Base-by-base conservation (phyloP, 2,113 vertebrate species). In the Panthera leo region DNA sequence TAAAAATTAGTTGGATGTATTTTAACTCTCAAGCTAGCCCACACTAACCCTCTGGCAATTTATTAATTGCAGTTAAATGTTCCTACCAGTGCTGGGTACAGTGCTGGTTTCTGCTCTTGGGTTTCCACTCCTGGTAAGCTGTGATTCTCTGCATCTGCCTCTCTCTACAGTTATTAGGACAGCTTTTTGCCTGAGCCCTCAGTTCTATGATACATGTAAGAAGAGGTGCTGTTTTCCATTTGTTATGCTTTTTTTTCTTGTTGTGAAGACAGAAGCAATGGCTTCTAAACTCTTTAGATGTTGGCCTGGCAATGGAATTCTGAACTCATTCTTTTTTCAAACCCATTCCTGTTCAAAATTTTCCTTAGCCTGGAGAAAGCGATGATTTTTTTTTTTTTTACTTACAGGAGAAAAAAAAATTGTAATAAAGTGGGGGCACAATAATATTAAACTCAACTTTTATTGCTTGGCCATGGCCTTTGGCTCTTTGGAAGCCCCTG, bases 21-120 rank as follows among this genome's bases (percentile, higher is more conserved):
- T 85, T 83, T 76, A 70, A 48, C 16, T 55, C 58, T 55, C 29
- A 82, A 12, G n/a, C 5, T 45, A 8, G 31, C 79, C 29, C 42
- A 14, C 11, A 5, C 2, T 10, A 8, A 55, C 25, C 25, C 21
- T 53, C 34, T 34, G 68, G 61, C 5, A 68, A 34, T 68, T 68
- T 25, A 16, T 42, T 70, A 45, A 2, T 42, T 27, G 12, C 36
- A 89, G 18, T 16, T 31, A 36, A 84, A 23, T 58, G 45, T 55
- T 68, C 53, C 78, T 85, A 3, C 29, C 29, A 39, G 29, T 34
- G 3, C 10, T 61, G 16, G 27, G 42, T 51, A 23, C 51, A 48
- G 7, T 0, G 1, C 2, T 1, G 9, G 36, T 7, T n/a, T 53
- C 73, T 58, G 45, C 18, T 34, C 8, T 13, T 7, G 15, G 36